Base-by-base conservation (phyloP, 2,113 vertebrate genomes). In the Lophura nycthemera region DNA sequence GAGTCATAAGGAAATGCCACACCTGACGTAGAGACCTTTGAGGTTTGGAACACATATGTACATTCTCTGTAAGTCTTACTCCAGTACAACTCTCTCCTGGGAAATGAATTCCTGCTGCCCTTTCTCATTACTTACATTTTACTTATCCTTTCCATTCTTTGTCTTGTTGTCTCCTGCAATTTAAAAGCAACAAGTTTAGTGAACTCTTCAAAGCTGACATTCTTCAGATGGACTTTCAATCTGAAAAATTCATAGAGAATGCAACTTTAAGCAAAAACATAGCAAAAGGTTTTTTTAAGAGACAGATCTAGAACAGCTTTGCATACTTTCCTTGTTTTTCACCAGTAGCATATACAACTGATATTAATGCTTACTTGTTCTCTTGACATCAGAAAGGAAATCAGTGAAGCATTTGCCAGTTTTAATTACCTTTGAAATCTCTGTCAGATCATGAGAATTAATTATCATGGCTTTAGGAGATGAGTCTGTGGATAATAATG, bases 111-210 rank as follows among this genome's bases (percentile, higher is more conserved):
- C 91, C 95, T 96, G 59, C 88, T 95, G 95, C 95, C 86, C 88
- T 71, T 94, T 94, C 94, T 84, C 85, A 92, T 94, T 97, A 98
- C 99, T 98, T 98, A 99, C 99, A 99, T 99, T 97, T 97, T 98
- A 93, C 96, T 98, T 97, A 98, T 98, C 88, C 98, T 98, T 96
- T 99, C 98, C 93, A 98, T 98, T 94, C 98, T 96, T 89, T 98
- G 97, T 75, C 98, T 97, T 83, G 98, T 96, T 83, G 98, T 98
- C 83, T 98, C 98, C 98, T 99, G 97, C 95, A 97, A 97, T 98
- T 96, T 95, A 97, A 97, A 95, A 95, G 87, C 45, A 97, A 97
- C 88, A 91, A 96, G 96, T 97, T 97, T 96, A 97, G 92, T 79
- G 15, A 10, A 95, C 75, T 96, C 92, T 90, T 96, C 89, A 96